phyloP scores from a whole-genome alignment of 2,113 vertebrate genomes.

The Campylorhamphus procurvoides region DNA sequence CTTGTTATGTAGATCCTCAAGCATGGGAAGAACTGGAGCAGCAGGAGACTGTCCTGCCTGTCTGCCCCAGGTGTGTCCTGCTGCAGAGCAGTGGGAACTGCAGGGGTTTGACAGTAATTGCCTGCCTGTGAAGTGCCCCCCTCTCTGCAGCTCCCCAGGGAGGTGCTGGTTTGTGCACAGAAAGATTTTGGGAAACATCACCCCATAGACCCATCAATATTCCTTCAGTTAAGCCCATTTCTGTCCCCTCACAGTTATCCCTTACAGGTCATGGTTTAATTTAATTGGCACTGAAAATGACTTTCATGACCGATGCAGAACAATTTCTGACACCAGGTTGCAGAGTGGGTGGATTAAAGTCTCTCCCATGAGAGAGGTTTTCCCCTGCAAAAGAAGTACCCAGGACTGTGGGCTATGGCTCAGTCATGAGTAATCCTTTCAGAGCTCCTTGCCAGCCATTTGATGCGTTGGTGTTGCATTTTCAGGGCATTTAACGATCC shows the following conservation, averaged over 20 bases:
- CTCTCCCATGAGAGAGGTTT: background rate
- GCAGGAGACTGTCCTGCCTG: background rate
- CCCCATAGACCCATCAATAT: background rate
- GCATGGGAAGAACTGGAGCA: background rate
- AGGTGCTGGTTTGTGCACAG: background rate
- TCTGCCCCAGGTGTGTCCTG: background rate
- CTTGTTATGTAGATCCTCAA: background rate
- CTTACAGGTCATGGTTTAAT: background rate
- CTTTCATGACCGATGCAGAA: background rate
- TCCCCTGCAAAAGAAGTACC: background rate
- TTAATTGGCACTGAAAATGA: accelerated
- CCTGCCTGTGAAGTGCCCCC: background rate
- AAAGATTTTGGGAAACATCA: background rate
- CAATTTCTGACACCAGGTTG: background rate
- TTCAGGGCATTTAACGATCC: conserved; percentile 2
- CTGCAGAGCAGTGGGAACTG: background rate
- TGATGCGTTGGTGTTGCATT: background rate
- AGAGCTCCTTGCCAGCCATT: background rate
- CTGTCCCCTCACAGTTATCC: background rate
- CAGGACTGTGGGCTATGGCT: background rate
- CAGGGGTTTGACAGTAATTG: background rate
- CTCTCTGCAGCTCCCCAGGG: background rate
- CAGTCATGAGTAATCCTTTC: background rate
- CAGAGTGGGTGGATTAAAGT: background rate
- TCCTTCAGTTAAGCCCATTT: background rate